These are phyloP conservation scores for Pachypanchax playfairii DNA, from an alignment of 2,113 vertebrate genomes.

Conservation along the genomic window DNA sequence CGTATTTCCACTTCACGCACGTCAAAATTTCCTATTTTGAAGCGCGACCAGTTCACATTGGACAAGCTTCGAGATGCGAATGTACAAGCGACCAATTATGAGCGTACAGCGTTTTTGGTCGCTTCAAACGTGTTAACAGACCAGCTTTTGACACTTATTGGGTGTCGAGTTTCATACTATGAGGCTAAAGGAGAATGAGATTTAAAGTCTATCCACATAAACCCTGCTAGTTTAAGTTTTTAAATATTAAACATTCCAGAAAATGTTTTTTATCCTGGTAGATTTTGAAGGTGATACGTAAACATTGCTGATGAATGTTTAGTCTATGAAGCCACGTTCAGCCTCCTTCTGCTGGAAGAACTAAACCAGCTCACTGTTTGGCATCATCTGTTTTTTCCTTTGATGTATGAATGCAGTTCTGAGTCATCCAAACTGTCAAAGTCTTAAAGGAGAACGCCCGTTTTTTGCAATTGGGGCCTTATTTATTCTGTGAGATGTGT, in stretches of 20 bases:
- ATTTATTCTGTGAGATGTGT: too few species aligned
- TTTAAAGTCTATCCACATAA: conserved; percentile 48
- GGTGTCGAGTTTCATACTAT: conserved; percentile 20
- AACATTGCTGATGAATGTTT: too few species aligned
- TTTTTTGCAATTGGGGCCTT: too few species aligned
- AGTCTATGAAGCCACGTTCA: conserved; percentile 57
- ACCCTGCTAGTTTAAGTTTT: conserved; percentile 37
- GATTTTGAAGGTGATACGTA: conserved; percentile 57
- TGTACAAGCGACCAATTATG: too few species aligned
- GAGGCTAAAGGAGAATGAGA: conserved; percentile 34
- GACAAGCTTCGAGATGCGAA: too few species aligned
- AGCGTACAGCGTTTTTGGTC: too few species aligned
- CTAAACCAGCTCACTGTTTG: conserved; percentile 58
- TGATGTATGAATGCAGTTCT: conserved; percentile 60
- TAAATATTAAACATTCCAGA: conserved; percentile 42
- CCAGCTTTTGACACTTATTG: conserved; percentile 40
- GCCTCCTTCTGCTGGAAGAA: conserved; percentile 55
- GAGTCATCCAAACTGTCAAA: conserved; percentile 57
- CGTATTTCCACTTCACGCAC: too few species aligned
- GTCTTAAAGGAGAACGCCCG: too few species aligned
- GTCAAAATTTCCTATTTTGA: too few species aligned
- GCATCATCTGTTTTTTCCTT: conserved; percentile 52
- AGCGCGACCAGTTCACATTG: too few species aligned
- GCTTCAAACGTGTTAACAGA: too few species aligned
- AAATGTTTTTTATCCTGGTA: conserved; percentile 40